Evolutionary conservation across 2,888 invertebrate genomes (phyloP).

Genomic region (Bedellia somnulentella): DNA sequence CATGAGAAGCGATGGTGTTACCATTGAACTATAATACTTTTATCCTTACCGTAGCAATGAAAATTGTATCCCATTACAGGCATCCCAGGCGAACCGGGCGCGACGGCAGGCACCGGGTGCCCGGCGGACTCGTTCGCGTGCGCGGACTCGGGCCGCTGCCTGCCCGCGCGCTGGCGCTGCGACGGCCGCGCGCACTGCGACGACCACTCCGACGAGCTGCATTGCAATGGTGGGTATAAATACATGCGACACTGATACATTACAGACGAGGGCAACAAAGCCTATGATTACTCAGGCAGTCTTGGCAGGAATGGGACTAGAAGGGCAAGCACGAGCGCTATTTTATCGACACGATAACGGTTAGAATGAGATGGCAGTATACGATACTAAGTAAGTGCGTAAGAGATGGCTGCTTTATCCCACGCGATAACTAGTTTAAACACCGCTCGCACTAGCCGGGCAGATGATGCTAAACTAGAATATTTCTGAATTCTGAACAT

Average conservation of each 20-base stretch:
- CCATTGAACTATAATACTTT: too few relatives aligned
- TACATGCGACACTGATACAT: slow-evolving; percentile 18
- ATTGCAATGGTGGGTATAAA: slow-evolving; percentile 34
- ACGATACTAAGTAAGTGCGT: too few relatives aligned
- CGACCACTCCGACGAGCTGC: slow-evolving; percentile 66
- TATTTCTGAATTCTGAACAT: too few relatives aligned
- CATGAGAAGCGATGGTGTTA: too few relatives aligned
- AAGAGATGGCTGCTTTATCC: too few relatives aligned
- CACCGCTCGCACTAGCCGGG: too few relatives aligned
- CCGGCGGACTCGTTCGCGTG: slow-evolving; percentile 54
- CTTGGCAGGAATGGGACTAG: neutral
- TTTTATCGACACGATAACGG: too few relatives aligned
- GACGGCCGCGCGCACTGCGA: slow-evolving; percentile 65
- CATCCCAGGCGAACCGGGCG: slow-evolving; percentile 7
- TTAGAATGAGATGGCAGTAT: too few relatives aligned
- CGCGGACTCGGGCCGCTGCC: slow-evolving; percentile 61
- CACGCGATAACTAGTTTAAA: too few relatives aligned
- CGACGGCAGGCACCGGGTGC: slow-evolving; percentile 17
- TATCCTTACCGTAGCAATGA: too few relatives aligned
- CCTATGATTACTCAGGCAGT: neutral
- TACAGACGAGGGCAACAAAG: neutral
- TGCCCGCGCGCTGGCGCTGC: slow-evolving; percentile 65
- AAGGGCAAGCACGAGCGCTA: too few relatives aligned
- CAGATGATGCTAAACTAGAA: neutral
- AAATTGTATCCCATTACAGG: slow-evolving; percentile 6